Evolutionary conservation across 2,888 invertebrate species (phyloP), one percentile per base, ranked within the genome.

Genomic region (Nomada flava): DNA sequence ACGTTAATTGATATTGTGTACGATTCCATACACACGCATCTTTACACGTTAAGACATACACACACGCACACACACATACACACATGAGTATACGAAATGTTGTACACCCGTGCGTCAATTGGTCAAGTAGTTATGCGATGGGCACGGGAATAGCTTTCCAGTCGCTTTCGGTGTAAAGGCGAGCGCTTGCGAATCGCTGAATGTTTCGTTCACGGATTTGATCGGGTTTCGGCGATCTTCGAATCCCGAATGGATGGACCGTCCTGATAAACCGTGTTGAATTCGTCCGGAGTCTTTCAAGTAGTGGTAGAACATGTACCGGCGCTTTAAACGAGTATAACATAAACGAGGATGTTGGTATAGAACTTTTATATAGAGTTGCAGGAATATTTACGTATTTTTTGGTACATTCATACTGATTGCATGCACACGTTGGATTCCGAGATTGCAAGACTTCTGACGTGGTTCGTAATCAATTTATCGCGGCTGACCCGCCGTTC

Each of bases 1-100:
- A 93, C 93, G 93, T 93, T 93, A 91, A 93, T 93, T 93, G 93
- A 93, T 93, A 93, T 93, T 93, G 93, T 93, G 93, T 93, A 93
- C 92, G 92, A 92, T 86, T 91, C 88, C 89, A 91, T 88, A 89
- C 89, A 88, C 82, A 73, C 65, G 59, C 79, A 86, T 42, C 65
- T 59, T 60, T 18, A 79, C 87, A 89, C 83, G 62, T 65, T 86
- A 67, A 87, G 70, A 77, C 72, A 85, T 75, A 77, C 65, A 89
- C 89, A 88, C 82, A 73, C 65, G 55, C 76, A 86, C 23, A 79
- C 87, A 89, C 83, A 76, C 60, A 55, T 76, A 73, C 72, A 59
- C 68, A 67, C 55, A 42, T 11, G 47, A 47, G 29, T 23, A 67
- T 67, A 73, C 68, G 64, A 78, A 82, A 23, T 44, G 15, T 26